Base-by-base conservation (phyloP, 2,888 invertebrate species). In the Tupiocoris notatus region DNA sequence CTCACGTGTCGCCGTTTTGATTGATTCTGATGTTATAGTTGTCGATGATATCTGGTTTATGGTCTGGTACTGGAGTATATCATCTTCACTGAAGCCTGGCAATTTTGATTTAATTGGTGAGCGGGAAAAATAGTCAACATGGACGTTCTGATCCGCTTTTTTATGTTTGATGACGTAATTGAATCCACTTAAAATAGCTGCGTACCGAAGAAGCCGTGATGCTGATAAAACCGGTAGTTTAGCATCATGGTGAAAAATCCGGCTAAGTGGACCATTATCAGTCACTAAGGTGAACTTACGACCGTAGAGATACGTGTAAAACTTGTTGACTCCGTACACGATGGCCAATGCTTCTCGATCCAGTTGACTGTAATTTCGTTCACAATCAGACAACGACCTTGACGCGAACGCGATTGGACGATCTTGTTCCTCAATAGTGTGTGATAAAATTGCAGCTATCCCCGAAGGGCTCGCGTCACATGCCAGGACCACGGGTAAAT, bases 401-500 rank as follows among this genome's bases (percentile, higher is more conserved):
- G 78, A 78, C 12, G 67, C 67, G 24, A 64, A 76, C 17, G 61
- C 67, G 17, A 71, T 73, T 17, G 78, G 79, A n/a, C 77, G 16
- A 56, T 79, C 77, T 9, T 9, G 9, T 54, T 76, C 77, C 58
- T 80, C 58, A 9, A 77, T 23, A 12, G 57, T 24, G n/a, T 67
- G 67, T 1, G 56, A 67, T 12, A 67, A 22, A 20, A 54, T 56
- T 54, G 64, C 76, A 7, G 74, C 71, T 3, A 79, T 25, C 6
- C 78, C 78, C 54, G 25, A 7, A 0, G 74, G 76, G 54, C 75
- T 76, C 9, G 75, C 79, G 65, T 81, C 79, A 24, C 77, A 66
- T 2, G 79, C 76, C 9, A 81, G 66, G n/a, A 79, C 68, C 18
- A 80, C 23, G 59, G 80, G 79, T 25, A 79, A 54, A 18, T 76